Evolutionary conservation across 2,888 invertebrate genomes (phyloP), one percentile per base, ranked within the genome.

Genomic region (Drosophila robusta): DNA sequence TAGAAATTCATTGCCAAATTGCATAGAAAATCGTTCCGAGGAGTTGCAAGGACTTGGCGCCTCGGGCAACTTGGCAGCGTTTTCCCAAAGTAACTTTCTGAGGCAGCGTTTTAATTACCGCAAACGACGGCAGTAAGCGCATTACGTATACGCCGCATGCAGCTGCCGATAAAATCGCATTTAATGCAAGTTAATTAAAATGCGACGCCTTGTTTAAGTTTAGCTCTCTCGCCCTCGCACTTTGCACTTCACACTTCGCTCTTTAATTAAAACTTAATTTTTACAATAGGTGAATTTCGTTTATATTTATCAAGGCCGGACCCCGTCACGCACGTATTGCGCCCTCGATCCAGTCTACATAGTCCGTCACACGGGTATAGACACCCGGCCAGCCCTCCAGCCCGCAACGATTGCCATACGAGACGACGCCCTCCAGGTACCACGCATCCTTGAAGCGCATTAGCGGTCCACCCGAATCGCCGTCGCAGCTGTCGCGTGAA

Each of bases 401-500:
- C 9, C 92, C 92, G 38, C 92, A 92, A 3, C 89, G 87, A 45
- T 93, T 93, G 39, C 94, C 94, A 80, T 93, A 93, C 0, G 94
- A 94, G 0, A 94, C 93, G 39, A 94, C 85, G 16, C 93, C 93
- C 56, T 90, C 91, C 46, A 90, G 70, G 29, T 70, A 90, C 85
- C 90, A 90, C 18, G 80, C 82, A 3, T 92, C 89, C 6, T 89
- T 89, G 12, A 89, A 90, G 0, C 90, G 84, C 91, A 93, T 93
- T 36, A 95, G 89, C 0, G 95, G 95, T 0, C 95, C 95, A 9
- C 95, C 95, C 38, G 95, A 95, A 72, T 95, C 95, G 0, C 95
- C 95, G 22, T 91, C 89, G 73, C 95, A 95, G 22, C 95, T 94
- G 80, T 95, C 95, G 42, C 92, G 92, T 0, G 90, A 90, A 32